Conservation (phyloP, 92 coral and sea anemone species). For the Phymanthus crucifer region DNA sequence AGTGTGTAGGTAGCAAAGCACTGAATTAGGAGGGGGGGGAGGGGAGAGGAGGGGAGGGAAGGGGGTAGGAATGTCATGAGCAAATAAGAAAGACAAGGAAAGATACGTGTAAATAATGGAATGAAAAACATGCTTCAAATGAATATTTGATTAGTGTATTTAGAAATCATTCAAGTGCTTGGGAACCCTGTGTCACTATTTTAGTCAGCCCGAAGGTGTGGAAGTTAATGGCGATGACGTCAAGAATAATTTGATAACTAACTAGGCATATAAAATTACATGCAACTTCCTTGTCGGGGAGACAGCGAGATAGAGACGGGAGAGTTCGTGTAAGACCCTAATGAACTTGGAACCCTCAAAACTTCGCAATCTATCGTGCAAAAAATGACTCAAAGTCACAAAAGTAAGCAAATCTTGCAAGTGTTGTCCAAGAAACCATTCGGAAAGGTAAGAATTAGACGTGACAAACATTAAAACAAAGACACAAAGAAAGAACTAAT, state of each 20-base stretch:
- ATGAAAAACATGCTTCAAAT: too few relatives aligned
- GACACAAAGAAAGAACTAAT: background rate
- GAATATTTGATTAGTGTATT: too few relatives aligned
- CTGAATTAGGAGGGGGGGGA: too few relatives aligned
- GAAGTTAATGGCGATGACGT: constrained; percentile 4
- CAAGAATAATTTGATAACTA: background rate
- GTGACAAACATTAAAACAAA: background rate
- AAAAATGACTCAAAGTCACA: constrained; percentile 5
- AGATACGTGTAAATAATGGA: background rate
- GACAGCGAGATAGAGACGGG: background rate
- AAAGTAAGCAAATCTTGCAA: constrained; percentile 1
- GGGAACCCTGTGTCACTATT: background rate
- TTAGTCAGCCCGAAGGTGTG: background rate
- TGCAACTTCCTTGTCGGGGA: constrained; percentile 1
- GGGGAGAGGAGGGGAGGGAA: too few relatives aligned
- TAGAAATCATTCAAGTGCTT: too few relatives aligned
- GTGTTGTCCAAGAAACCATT: background rate
- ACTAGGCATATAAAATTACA: background rate
- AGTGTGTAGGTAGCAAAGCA: too few relatives aligned
- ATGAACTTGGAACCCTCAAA: background rate
- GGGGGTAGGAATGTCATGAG: too few relatives aligned
- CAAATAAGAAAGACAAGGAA: background rate
- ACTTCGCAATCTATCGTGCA: background rate
- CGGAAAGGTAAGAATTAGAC: background rate
- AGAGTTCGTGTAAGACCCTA: background rate